A percentile compares a stretch with the other conserved stretches of the same genome.
Conservation (phyloP, 2,113 vertebrate species). For the Pluvianellus socialis region DNA sequence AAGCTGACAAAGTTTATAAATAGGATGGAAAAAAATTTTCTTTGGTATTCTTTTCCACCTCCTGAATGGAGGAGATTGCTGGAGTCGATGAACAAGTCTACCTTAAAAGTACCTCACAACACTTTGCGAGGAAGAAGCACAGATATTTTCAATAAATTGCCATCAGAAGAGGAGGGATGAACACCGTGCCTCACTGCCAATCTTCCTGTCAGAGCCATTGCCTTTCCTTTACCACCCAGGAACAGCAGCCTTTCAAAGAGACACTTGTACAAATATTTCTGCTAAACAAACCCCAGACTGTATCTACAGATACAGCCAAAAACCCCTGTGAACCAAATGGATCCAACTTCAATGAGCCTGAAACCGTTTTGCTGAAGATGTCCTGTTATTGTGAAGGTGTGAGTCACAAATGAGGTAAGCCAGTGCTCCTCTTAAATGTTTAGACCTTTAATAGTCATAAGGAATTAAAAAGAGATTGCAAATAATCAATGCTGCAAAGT, state of each 20-base stretch:
- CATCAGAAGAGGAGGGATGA: background rate
- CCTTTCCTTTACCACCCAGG: background rate
- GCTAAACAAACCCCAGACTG: background rate
- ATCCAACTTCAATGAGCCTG: background rate
- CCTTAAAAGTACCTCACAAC: background rate
- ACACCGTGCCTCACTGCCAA: background rate
- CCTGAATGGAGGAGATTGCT: background rate
- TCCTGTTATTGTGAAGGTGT: background rate
- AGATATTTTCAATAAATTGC: background rate
- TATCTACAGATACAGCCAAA: background rate
- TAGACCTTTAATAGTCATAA: background rate
- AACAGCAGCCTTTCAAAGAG: background rate
- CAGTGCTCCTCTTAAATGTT: background rate
- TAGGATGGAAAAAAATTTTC: background rate
- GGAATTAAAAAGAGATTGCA: background rate
- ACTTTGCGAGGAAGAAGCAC: background rate
- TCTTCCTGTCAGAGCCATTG: background rate
- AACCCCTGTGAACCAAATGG: background rate
- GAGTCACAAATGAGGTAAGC: background rate
- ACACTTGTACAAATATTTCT: background rate
- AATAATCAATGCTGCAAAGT: background rate
- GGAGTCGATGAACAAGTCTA: background rate
- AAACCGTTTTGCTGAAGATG: background rate
- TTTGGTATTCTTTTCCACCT: background rate
- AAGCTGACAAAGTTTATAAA: background rate